These are phyloP conservation scores for Sialia sialis DNA, from an alignment of 2,113 vertebrate genomes.

Conservation along the genomic window DNA sequence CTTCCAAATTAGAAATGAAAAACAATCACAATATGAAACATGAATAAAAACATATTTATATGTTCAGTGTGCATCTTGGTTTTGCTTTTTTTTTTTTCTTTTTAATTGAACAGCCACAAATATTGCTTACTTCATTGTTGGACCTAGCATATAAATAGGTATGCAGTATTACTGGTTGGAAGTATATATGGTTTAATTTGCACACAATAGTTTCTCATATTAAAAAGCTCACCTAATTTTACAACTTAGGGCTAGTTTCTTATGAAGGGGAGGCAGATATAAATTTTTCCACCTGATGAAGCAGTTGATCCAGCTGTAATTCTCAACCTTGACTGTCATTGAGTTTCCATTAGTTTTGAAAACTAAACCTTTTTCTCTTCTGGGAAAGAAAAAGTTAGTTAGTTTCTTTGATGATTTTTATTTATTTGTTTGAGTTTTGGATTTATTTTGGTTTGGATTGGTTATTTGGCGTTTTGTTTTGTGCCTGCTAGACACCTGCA, in stretches of 20 bases:
- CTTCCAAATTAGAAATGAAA: neutral
- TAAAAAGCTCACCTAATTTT: neutral
- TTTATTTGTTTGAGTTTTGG: neutral
- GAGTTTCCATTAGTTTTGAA: neutral
- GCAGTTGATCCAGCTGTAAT: neutral
- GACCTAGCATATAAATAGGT: neutral
- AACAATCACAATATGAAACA: neutral
- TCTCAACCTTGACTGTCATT: neutral
- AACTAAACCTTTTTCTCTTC: fast-evolving
- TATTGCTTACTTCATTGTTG: neutral
- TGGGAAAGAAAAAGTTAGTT: neutral
- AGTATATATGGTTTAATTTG: neutral
- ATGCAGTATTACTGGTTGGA: neutral
- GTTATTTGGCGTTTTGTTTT: neutral
- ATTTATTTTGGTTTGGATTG: neutral
- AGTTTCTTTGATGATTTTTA: neutral
- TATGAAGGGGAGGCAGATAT: neutral
- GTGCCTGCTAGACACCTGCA: neutral
- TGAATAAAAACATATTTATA: neutral
- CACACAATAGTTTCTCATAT: neutral
- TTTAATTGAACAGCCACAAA: neutral
- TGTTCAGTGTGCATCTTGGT: fast-evolving
- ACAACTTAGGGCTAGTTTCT: fast-evolving
- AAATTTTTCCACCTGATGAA: neutral
- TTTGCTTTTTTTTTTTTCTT: neutral